A percentile compares a stretch with the other conserved stretches of the same genome.
These are phyloP conservation scores for Trigoniulus corallinus DNA, from an alignment of 1,140 invertebrate genomes.

Conservation along the genomic window DNA sequence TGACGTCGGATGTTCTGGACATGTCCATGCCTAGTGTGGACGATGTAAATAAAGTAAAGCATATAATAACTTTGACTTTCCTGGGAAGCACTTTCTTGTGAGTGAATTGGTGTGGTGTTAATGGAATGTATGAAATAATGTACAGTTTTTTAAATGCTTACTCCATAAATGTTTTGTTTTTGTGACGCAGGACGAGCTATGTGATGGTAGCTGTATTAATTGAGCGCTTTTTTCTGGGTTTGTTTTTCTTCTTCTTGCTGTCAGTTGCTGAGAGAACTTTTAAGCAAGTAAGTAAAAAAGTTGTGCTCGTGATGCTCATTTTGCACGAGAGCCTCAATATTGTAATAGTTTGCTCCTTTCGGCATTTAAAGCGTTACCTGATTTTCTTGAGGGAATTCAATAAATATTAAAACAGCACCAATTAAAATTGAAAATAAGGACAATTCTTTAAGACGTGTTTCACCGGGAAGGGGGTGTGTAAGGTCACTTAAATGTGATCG, in stretches of 20 bases:
- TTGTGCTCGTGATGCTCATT: background rate
- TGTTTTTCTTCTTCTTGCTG: conserved; percentile 73
- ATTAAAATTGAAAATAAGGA: too few relatives aligned
- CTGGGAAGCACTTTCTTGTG: background rate
- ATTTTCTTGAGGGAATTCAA: too few relatives aligned
- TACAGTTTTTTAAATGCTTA: too few relatives aligned
- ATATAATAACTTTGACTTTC: background rate
- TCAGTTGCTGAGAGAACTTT: conserved; percentile 90
- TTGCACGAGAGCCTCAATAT: conserved; percentile 5
- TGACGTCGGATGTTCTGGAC: conserved; percentile 5
- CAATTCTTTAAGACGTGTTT: too few relatives aligned
- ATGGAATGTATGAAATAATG: too few relatives aligned
- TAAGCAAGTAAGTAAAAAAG: conserved; percentile 44
- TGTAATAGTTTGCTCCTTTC: background rate
- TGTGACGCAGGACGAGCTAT: conserved; percentile 36
- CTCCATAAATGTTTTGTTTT: background rate
- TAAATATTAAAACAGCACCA: too few relatives aligned
- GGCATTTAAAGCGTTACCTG: too few relatives aligned
- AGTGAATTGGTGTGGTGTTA: too few relatives aligned
- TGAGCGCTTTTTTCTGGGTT: conserved; percentile 55
- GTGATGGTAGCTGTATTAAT: conserved; percentile 45
- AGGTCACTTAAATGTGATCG: too few relatives aligned
- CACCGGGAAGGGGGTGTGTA: too few relatives aligned
- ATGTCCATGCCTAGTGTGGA: conserved; percentile 8
- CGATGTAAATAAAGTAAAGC: conserved; percentile 9